Evolutionary conservation across 1,140 invertebrate species (phyloP).

Genomic region (Caenorhabditis briggsae): DNA sequence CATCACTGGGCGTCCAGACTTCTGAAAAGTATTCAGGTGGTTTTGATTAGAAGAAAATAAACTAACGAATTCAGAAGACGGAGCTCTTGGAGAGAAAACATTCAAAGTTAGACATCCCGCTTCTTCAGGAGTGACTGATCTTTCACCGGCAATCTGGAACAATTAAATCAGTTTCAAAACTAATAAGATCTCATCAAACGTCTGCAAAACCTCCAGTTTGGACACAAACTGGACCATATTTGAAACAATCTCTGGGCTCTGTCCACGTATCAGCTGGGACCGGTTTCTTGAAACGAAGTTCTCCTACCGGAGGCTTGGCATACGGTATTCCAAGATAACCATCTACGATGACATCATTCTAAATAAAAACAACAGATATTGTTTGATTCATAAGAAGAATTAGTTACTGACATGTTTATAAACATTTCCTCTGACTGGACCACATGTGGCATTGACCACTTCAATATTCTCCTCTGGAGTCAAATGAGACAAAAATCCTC

Average conservation of each 20-base stretch:
- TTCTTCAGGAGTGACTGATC: not conserved
- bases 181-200: not conserved
- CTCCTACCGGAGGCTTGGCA: conserved; percentile 68
- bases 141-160: conserved; percentile 80
- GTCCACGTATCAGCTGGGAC: conserved; percentile 57
- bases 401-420: conserved; percentile 13
- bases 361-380: not conserved
- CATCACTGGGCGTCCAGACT: conserved; percentile 84
- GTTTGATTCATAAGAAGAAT: not conserved
- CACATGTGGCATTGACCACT: conserved; percentile 17
- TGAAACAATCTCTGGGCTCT: conserved; percentile 39
- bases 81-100: conserved; percentile 83
- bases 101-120: conserved; percentile 93
- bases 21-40: not conserved
- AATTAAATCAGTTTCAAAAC: not conserved
- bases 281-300: conserved; percentile 71
- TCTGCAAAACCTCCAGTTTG: conserved; percentile 52
- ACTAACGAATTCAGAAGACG: conserved; percentile 70
- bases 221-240: conserved; percentile 40
- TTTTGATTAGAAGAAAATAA: conserved; percentile 54
- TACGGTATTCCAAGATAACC: conserved; percentile 74
- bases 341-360: conserved; percentile 62
- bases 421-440: conserved; percentile 9
- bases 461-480: conserved; percentile 39
- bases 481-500: conserved; percentile 38